Evolutionary conservation across 2,797 vertebrate genomes (phyloP).

Genomic region (Muscicapa striata): DNA sequence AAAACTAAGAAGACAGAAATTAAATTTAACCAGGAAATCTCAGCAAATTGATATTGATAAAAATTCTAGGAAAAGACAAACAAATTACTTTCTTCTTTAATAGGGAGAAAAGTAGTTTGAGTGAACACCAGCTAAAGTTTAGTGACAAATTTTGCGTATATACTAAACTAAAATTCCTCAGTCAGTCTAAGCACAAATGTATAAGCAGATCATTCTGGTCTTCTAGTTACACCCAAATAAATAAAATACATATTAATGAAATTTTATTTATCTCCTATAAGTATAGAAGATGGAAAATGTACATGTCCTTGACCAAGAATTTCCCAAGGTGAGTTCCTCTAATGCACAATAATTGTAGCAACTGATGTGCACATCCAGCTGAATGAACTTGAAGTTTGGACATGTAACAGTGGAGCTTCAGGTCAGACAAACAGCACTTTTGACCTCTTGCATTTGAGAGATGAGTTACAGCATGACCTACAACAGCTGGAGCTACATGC

Average conservation of each 20-base stretch:
- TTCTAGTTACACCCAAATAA: neutral
- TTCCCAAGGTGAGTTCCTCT: neutral
- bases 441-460: neutral
- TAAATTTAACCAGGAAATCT: conserved; percentile 32
- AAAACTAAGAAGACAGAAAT: neutral
- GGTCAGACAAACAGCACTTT: neutral
- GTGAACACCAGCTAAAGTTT: neutral
- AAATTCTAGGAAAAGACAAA: neutral
- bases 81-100: neutral
- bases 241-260: neutral
- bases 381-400: neutral
- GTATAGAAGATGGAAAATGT: neutral
- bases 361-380: neutral
- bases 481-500: neutral
- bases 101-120: neutral
- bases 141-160: neutral
- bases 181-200: neutral
- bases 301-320: neutral
- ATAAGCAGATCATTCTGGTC: neutral
- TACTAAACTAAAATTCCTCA: neutral
- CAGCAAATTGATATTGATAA: conserved; percentile 9
- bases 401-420: neutral
- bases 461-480: neutral
- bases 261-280: neutral
- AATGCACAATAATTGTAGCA: neutral